A percentile compares a stretch with the other conserved stretches of the same genome.
These are phyloP conservation scores for Psittacula cyanocephala DNA, from an alignment of 2,113 vertebrate genomes.

Conservation along the genomic window DNA sequence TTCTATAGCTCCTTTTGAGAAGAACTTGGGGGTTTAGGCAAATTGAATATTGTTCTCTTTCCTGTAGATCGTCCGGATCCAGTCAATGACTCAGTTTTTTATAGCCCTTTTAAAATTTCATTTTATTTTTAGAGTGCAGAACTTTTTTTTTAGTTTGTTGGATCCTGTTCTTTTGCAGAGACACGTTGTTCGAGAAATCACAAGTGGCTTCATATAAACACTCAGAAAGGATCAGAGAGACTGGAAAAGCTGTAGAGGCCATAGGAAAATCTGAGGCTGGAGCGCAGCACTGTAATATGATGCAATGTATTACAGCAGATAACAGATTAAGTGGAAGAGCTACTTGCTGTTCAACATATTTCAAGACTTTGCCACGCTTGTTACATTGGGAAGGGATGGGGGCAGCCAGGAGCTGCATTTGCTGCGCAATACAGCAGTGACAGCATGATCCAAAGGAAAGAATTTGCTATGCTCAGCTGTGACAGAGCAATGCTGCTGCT, in stretches of 20 bases:
- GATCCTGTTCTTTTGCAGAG: background rate
- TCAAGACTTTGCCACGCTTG: background rate
- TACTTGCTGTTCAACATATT: background rate
- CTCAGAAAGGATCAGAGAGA: conserved; percentile 7
- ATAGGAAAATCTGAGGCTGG: background rate
- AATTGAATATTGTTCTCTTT: conserved; percentile 43
- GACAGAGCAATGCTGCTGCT: background rate
- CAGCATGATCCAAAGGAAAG: background rate
- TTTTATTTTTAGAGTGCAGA: conserved; percentile 37
- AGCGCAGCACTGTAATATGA: background rate
- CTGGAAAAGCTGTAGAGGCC: background rate
- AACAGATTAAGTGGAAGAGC: background rate
- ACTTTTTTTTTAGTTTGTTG: background rate
- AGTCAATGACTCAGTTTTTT: background rate
- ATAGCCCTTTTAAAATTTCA: conserved; percentile 17
- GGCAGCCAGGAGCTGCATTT: background rate
- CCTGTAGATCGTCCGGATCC: conserved; percentile 33
- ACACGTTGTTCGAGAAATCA: background rate
- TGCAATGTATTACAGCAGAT: background rate
- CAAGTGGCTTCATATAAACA: background rate
- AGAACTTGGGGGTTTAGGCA: background rate
- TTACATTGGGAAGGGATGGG: background rate
- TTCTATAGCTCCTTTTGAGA: conserved; percentile 48
- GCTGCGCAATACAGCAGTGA: background rate
- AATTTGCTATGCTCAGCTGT: background rate